These are phyloP conservation scores for Umimayanthus chanpuru DNA, from an alignment of 92 coral and sea anemone genomes.

Conservation along the genomic window DNA sequence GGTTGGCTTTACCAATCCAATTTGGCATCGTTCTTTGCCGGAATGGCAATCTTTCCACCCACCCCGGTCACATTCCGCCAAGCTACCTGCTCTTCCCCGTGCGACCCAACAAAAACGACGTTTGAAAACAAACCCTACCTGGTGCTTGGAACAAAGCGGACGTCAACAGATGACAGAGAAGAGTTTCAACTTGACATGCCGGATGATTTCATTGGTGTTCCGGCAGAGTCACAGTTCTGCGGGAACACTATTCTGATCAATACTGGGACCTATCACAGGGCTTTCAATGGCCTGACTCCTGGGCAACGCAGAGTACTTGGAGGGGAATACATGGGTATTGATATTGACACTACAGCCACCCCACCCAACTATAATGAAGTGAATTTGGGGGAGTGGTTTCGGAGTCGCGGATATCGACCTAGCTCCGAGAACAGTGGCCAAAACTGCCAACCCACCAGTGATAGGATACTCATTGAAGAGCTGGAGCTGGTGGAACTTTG, in stretches of 20 bases:
- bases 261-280: slow-evolving; percentile 43
- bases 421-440: not conserved
- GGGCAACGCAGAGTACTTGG: slow-evolving; percentile 22
- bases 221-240: slow-evolving; percentile 50
- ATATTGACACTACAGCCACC: slow-evolving; percentile 43
- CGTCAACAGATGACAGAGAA: slow-evolving; percentile 23
- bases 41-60: slow-evolving; percentile 33
- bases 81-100: slow-evolving; percentile 51
- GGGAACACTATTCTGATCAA: slow-evolving; percentile 53
- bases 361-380: slow-evolving; percentile 55
- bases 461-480: slow-evolving; percentile 54
- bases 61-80: slow-evolving; percentile 45
- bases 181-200: slow-evolving; percentile 51
- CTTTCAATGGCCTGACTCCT: slow-evolving; percentile 36
- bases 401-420: not conserved
- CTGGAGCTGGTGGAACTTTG: slow-evolving; percentile 23
- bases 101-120: slow-evolving; percentile 40
- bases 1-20: slow-evolving; percentile 59
- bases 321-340: slow-evolving; percentile 30
- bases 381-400: slow-evolving; percentile 13
- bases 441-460: slow-evolving; percentile 50
- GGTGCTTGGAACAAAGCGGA: slow-evolving; percentile 43
- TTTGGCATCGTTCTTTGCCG: slow-evolving; percentile 36
- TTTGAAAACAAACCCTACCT: slow-evolving; percentile 44
- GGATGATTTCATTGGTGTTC: slow-evolving; percentile 50